Percentiles rank a stretch among this genome's conserved stretches.
These are phyloP conservation scores for Phrynocephalus vlangalii DNA, from an alignment of 2,797 vertebrate species.

Conservation along the genomic window DNA sequence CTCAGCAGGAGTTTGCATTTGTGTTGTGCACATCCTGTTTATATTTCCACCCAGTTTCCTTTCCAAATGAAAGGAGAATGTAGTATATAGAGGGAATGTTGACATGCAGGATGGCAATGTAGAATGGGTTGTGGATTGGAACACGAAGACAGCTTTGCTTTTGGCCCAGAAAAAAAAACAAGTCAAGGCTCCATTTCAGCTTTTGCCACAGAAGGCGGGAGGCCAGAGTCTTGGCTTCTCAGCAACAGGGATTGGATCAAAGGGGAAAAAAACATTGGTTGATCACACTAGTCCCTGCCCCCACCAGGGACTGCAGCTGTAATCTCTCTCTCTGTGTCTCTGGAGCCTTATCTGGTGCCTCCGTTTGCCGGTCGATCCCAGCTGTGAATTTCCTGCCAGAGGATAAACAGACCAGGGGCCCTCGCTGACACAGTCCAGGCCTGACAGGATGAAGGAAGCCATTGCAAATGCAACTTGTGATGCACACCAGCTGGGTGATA, in stretches of 20 bases:
- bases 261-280: neutral
- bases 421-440: conserved; percentile 33
- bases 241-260: neutral
- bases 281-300: neutral
- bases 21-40: too few species aligned
- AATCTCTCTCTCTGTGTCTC: neutral
- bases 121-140: too few species aligned
- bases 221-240: neutral
- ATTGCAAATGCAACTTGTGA: conserved; percentile 25
- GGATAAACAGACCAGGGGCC: conserved; percentile 41
- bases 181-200: neutral
- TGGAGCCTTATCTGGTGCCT: conserved; percentile 37
- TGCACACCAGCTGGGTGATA: conserved; percentile 13
- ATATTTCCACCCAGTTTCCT: neutral
- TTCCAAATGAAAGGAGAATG: neutral
- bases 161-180: too few species aligned
- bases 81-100: neutral
- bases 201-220: neutral
- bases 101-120: neutral
- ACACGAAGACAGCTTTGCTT: neutral
- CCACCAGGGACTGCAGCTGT: conserved; percentile 10
- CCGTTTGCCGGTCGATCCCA: conserved; percentile 28
- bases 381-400: conserved; percentile 43
- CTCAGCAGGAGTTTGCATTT: too few species aligned
- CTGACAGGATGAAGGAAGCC: conserved; percentile 26